A percentile compares a stretch with the other conserved stretches of the same genome.
Conservation (phyloP, 2,888 invertebrate species). For the Stenoptilia bipunctidactyla region DNA sequence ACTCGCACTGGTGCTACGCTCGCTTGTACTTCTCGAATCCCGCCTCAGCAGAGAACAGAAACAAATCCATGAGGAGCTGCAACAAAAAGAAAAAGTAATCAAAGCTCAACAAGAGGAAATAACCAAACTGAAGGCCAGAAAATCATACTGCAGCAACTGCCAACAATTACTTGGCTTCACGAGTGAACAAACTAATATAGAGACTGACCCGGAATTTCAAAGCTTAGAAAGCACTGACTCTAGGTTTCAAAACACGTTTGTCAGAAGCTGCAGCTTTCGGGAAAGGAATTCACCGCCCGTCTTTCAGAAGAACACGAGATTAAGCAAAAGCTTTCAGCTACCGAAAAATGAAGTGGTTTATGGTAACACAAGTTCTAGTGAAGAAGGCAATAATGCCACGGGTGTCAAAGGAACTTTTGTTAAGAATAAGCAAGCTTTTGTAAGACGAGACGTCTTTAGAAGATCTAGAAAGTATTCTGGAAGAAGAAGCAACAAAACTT, state of each 20-base stretch:
- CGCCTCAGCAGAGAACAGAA: conserved; percentile 80
- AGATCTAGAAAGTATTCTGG: conserved; percentile 64
- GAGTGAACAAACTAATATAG: conserved; percentile 66
- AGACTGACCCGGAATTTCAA: conserved; percentile 66
- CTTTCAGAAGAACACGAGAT: conserved; percentile 65
- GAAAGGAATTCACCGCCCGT: conserved; percentile 62
- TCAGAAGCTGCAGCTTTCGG: conserved; percentile 62
- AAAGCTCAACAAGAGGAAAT: conserved; percentile 79
- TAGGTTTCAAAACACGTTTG: conserved; percentile 58
- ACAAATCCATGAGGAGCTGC: conserved; percentile 75
- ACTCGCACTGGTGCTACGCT: conserved; percentile 77
- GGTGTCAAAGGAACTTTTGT: conserved; percentile 68
- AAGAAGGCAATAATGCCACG: conserved; percentile 53
- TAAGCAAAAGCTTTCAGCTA: conserved; percentile 65
- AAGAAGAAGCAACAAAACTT: conserved; percentile 50
- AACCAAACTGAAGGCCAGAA: conserved; percentile 70
- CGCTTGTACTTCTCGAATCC: conserved; percentile 79
- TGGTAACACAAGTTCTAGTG: conserved; percentile 63
- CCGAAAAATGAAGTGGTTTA: conserved; percentile 56
- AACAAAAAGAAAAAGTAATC: conserved; percentile 80
- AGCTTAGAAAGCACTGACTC: conserved; percentile 65
- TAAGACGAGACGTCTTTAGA: conserved; percentile 59
- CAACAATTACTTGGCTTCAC: conserved; percentile 63
- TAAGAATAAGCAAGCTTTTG: conserved; percentile 69
- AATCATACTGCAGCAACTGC: conserved; percentile 61